Conservation (phyloP, 37 sponge, comb jelly and placozoan genomes). For the Hexactinellida sp. region DNA sequence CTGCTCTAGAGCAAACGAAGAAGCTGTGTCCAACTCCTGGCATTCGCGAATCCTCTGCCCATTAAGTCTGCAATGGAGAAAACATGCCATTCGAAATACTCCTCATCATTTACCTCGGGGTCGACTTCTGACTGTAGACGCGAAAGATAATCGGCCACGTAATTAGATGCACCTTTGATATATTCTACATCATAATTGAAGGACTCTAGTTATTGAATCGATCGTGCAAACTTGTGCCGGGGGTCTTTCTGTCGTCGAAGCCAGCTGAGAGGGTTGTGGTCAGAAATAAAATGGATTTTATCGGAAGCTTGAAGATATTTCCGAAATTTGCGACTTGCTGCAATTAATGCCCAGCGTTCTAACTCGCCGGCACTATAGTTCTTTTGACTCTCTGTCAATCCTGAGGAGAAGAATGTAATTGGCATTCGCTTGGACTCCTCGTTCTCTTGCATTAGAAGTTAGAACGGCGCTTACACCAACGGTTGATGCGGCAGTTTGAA, state of each 20-base stretch:
- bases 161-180: neutral
- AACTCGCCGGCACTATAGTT: neutral
- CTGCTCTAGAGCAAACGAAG: no score
- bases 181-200: neutral
- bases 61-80: no score
- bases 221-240: neutral
- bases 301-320: neutral
- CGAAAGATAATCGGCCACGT: neutral
- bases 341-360: neutral
- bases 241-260: neutral
- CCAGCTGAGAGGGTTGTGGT: no score
- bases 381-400: neutral
- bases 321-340: neutral
- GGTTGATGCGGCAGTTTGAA: neutral
- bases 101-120: neutral
- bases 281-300: neutral
- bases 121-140: neutral
- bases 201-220: neutral
- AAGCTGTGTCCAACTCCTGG: no score
- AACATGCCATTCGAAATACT: no score
- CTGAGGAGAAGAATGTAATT: neutral
- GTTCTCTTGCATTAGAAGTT: neutral
- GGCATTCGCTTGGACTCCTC: neutral
- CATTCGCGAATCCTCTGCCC: no score
- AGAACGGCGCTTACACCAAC: neutral